Evolutionary conservation across 2,888 invertebrate genomes (phyloP), one percentile per base, ranked within the genome.

Genomic region (Ectemnius continuus): DNA sequence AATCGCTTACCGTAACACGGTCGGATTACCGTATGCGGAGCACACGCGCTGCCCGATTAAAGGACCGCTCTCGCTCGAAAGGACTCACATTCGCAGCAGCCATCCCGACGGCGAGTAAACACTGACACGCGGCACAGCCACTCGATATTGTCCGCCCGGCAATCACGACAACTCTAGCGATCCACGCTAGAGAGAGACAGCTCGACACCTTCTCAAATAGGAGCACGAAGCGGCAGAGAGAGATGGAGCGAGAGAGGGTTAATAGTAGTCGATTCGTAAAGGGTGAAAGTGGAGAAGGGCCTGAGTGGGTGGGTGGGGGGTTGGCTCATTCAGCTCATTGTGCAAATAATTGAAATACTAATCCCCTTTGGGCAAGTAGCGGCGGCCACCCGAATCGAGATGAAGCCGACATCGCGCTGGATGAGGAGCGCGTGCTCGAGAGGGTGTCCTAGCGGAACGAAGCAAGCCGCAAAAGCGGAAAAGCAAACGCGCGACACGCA

Each of bases 341-440:
- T 87, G 83, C 86, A 90, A 91, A 91, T 90, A 90, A 90, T 90
- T 89, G 90, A 90, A 90, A 91, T 85, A 86, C 87, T 90, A 91
- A 91, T 91, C 91, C 87, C 78, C 75, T 79, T 81, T 81, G 61
- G 70, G 73, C 62, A 70, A 67, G 70, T 61, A 71, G 61, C 73
- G 78, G 72, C 78, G 73, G 70, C 64, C 70, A 61, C 66, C 64
- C 73, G 74, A 77, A 81, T 84, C 79, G 73, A 65, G 73, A 46
- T 57, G 63, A 67, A 36, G 36, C 36, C 36, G 36, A 11, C 36
- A 36, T 36, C 36, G 61, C 75, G 72, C 78, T 81, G 36, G 36
- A 36, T 76, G 65, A 52, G 6, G 2, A 60, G 73, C 79, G 84
- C 78, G 79, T 81, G 76, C 73, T 79, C 71, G 76, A 84, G 81